These are phyloP conservation scores for Leptura quadrifasciata DNA, from an alignment of 2,888 invertebrate genomes.

Conservation along the genomic window DNA sequence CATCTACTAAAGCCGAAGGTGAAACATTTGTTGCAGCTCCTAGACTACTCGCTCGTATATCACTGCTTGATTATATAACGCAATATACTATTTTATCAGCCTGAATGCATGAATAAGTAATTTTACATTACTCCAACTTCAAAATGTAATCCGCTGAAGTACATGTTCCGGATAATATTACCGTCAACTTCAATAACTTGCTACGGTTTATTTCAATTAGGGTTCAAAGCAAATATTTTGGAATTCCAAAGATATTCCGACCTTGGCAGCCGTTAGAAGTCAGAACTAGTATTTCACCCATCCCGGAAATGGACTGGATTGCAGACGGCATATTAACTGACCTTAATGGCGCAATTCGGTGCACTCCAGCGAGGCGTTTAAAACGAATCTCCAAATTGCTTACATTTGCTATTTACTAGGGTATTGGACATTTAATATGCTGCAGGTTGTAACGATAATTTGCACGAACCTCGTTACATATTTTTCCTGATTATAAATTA, in stretches of 20 bases:
- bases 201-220: conserved; percentile 21
- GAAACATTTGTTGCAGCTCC: too few species aligned
- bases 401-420: conserved; percentile 13
- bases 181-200: conserved; percentile 7
- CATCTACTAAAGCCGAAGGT: too few species aligned
- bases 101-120: neutral
- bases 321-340: conserved; percentile 16
- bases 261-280: conserved; percentile 23
- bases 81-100: too few species aligned
- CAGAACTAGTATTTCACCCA: conserved; percentile 12
- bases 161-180: conserved; percentile 9
- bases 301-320: conserved; percentile 28
- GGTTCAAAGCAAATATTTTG: conserved; percentile 1
- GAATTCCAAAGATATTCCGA: conserved; percentile 17
- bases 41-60: too few species aligned
- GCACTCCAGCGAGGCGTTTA: neutral
- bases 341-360: conserved; percentile 12
- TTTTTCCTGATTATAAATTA: too few species aligned
- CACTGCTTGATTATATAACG: too few species aligned
- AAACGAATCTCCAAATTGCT: conserved; percentile 8
- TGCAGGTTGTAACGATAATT: too few species aligned
- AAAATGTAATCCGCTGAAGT: neutral
- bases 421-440: neutral
- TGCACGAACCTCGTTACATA: too few species aligned
- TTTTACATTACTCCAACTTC: neutral